Conservation (phyloP, 2,888 invertebrate genomes). For the Eupithecia dodoneata region DNA sequence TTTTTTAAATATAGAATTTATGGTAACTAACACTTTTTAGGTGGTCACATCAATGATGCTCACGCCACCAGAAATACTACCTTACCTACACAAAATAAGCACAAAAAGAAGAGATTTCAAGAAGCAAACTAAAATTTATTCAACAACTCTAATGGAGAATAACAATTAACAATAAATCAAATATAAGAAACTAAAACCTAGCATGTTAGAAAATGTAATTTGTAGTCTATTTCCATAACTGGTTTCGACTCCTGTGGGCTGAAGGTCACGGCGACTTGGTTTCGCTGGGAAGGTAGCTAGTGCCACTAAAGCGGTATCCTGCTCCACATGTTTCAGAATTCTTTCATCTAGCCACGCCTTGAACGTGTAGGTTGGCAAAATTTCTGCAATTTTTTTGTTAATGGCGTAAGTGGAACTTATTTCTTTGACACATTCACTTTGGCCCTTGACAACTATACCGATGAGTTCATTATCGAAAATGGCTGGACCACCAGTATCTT, state of each 20-base stretch:
- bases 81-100: neutral
- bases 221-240: conserved; percentile 11
- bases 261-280: conserved; percentile 42
- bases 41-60: no score
- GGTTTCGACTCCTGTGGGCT: neutral
- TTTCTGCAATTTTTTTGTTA: conserved; percentile 65
- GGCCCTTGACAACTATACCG: conserved; percentile 67
- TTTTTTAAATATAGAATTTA: no score
- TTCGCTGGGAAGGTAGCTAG: conserved; percentile 61
- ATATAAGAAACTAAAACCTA: conserved; percentile 16
- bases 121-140: conserved; percentile 25
- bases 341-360: conserved; percentile 73
- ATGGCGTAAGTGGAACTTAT: conserved; percentile 65
- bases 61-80: neutral
- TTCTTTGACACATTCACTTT: conserved; percentile 66
- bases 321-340: conserved; percentile 66
- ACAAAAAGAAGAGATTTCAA: neutral
- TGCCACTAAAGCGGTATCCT: conserved; percentile 42
- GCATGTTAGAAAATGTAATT: conserved; percentile 11
- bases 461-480: conserved; percentile 68
- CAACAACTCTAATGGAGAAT: conserved; percentile 6
- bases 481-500: conserved; percentile 72
- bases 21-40: no score
- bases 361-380: conserved; percentile 68
- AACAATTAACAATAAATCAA: conserved; percentile 11